Percentiles rank a stretch among this genome's conserved stretches.
These are phyloP conservation scores for Nicator chloris DNA, from an alignment of 2,113 vertebrate genomes.

Conservation along the genomic window DNA sequence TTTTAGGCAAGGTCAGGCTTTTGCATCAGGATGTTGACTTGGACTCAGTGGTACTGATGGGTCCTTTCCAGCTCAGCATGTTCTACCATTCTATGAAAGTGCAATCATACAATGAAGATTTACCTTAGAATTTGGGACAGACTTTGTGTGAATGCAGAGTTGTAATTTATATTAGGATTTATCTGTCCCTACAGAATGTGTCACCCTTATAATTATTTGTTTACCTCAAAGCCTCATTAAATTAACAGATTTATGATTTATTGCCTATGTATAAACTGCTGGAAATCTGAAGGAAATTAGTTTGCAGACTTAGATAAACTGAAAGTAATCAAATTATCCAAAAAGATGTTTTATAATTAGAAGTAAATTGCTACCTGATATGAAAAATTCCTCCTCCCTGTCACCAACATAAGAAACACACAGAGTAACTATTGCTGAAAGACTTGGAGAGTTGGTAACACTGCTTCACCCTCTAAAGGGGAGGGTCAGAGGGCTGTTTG, in stretches of 20 bases:
- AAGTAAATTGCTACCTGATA: neutral
- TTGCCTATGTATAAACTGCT: neutral
- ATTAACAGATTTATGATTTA: neutral
- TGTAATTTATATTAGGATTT: neutral
- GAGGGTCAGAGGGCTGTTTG: neutral
- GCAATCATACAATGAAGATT: neutral
- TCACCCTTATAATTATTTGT: neutral
- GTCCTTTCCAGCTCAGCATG: neutral
- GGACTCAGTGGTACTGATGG: neutral
- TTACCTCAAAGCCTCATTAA: neutral
- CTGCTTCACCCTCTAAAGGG: neutral
- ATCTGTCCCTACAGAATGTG: neutral
- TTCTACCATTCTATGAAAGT: neutral
- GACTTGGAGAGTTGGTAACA: neutral
- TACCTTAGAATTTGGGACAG: neutral
- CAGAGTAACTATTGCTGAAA: neutral
- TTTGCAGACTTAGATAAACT: neutral
- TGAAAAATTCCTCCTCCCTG: neutral
- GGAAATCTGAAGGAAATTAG: neutral
- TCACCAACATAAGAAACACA: neutral
- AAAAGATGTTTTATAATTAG: neutral
- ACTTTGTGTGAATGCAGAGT: neutral
- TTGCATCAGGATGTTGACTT: neutral
- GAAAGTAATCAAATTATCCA: neutral
- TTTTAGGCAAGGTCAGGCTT: neutral